Conservation (phyloP, 2,888 invertebrate genomes). For the Microdon myrmicae region DNA sequence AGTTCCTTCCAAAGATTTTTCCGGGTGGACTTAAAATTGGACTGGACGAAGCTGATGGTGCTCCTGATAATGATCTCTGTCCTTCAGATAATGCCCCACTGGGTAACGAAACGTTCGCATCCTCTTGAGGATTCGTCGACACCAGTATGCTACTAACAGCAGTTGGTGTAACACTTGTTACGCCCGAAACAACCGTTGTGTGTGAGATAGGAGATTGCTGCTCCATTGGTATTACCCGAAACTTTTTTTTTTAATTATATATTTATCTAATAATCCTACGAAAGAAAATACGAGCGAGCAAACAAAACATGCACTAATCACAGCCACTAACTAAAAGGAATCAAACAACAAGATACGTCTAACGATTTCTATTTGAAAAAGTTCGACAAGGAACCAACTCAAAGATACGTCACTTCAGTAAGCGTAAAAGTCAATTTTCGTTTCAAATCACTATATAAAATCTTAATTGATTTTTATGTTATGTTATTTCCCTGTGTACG, state of each 20-base stretch:
- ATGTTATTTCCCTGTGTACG: background rate
- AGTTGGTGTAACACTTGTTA: slow-evolving; percentile 45
- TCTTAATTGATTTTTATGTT: slow-evolving; percentile 9
- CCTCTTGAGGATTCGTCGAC: slow-evolving; percentile 55
- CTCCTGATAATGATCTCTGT: slow-evolving; percentile 63
- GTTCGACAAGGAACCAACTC: background rate
- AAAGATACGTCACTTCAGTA: background rate
- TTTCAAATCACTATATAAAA: slow-evolving; percentile 9
- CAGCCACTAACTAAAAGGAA: slow-evolving; percentile 3
- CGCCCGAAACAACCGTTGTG: slow-evolving; percentile 39
- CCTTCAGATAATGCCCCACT: slow-evolving; percentile 62
- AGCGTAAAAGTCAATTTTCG: background rate
- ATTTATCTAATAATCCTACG: slow-evolving; percentile 25
- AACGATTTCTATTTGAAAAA: slow-evolving; percentile 4
- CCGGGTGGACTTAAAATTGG: slow-evolving; percentile 66
- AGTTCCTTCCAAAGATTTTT: slow-evolving; percentile 65
- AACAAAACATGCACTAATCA: slow-evolving; percentile 31
- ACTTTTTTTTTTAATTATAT: slow-evolving; percentile 4
- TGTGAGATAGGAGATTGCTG: slow-evolving; percentile 52
- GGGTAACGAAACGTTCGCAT: slow-evolving; percentile 59
- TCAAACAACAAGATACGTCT: slow-evolving; percentile 11
- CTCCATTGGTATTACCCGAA: no score
- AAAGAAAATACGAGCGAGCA: slow-evolving; percentile 19
- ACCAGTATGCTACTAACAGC: slow-evolving; percentile 48
- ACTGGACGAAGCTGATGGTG: slow-evolving; percentile 66